phyloP scores from a whole-genome alignment of 2,113 vertebrate species.

The Microcebus jonahi region DNA sequence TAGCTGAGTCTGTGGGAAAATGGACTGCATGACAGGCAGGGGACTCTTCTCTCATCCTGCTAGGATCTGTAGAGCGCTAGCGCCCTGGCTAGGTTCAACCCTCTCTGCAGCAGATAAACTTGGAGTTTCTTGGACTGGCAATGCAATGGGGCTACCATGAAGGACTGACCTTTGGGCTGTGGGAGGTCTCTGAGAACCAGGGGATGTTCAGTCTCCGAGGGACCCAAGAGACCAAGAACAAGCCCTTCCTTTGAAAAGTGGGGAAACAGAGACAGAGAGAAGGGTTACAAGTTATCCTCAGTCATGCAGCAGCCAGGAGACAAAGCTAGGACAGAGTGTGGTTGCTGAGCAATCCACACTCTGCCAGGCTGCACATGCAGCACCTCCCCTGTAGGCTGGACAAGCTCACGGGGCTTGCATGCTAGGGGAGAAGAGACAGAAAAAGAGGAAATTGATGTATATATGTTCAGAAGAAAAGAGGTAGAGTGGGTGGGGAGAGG shows the following conservation, averaged over 20 bases:
- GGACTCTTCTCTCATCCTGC: no score
- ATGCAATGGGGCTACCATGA: background rate
- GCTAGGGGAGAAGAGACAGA: background rate
- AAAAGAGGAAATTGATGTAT: background rate
- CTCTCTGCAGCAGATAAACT: no score
- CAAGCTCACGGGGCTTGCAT: background rate
- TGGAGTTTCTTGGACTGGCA: background rate
- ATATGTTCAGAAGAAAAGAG: background rate
- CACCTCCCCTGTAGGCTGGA: background rate
- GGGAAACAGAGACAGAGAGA: background rate
- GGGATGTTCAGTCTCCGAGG: background rate
- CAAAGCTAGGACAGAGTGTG: background rate
- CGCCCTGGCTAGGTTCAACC: no score
- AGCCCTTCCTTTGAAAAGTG: background rate
- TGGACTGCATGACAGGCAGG: rapidly evolving
- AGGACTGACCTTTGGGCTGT: no score
- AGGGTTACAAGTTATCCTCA: background rate
- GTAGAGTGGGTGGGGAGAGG: background rate
- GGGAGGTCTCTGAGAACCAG: background rate
- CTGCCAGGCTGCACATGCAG: no score
- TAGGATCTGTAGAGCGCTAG: background rate
- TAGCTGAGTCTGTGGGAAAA: background rate
- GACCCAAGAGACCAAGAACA: background rate
- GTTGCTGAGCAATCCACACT: rapidly evolving
- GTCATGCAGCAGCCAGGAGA: background rate